Percentiles rank a stretch among this genome's conserved stretches.
Conservation (phyloP, 2,797 vertebrate species). For the Hylomyscus alleni region DNA sequence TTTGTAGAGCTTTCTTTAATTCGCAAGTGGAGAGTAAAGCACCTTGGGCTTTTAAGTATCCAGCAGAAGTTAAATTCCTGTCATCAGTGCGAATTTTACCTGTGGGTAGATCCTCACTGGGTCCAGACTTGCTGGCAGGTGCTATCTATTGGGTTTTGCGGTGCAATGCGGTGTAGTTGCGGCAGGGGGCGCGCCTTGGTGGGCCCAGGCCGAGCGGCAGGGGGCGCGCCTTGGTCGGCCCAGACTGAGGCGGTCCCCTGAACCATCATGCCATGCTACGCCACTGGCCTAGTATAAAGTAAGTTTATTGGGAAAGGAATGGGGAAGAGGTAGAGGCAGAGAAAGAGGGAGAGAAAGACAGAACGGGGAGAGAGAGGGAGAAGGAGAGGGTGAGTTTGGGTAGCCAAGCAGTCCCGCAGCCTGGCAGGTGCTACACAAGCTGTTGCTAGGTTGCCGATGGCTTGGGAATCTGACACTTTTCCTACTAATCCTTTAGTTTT, state of each 20-base stretch:
- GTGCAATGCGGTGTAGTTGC: background rate
- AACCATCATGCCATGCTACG: background rate
- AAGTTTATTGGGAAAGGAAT: no score
- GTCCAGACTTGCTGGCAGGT: background rate
- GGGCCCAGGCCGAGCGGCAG: no score
- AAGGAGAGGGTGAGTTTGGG: no score
- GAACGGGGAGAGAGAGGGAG: no score
- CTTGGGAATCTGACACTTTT: background rate
- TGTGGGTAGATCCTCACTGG: background rate
- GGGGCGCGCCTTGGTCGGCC: no score
- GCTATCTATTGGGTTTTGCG: background rate
- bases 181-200: no score
- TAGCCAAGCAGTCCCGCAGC: background rate
- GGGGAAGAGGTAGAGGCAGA: background rate
- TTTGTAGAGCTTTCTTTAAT: background rate
- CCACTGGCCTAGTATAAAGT: background rate
- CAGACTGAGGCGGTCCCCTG: no score
- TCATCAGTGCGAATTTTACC: background rate
- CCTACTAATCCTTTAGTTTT: slow-evolving; percentile 1
- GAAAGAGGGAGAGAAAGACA: no score
- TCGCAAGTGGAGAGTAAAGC: background rate
- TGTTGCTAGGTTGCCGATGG: background rate
- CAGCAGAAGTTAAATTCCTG: background rate
- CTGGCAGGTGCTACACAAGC: background rate
- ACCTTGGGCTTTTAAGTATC: background rate